Base-by-base conservation (phyloP, 2,113 vertebrate species). In the Syngnathoides biaculeatus region DNA sequence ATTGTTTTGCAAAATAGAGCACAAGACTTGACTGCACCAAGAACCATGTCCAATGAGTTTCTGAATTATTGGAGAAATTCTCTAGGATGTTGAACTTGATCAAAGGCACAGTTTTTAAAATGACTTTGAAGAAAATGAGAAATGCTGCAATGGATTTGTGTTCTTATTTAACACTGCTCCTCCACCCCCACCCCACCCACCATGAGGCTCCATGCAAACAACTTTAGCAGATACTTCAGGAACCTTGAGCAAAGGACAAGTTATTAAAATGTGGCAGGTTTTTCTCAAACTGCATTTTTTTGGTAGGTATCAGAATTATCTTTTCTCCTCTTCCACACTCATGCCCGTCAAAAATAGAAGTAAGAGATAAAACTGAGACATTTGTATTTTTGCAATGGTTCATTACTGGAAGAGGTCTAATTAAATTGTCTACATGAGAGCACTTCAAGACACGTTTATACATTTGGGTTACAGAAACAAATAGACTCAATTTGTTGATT, bases 141-240 rank as follows among this genome's bases (percentile, higher is more conserved):
- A 61, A 61, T 39, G 19, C 58, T 60, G 58, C 42, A 30, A 45
- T 60, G 57, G 67, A 13, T n/a, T 61, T 69, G n/a, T 58, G 68
- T 78, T 81, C 75, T 70, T 63, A 40, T 74, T 72, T 65, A 50
- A 26, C 67, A 71, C 78, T 67, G 80, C 77, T 78, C 83, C 79
- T 78, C 63, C 63, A 66, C 59, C 3, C 30, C 30, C 30, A 2
- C 30, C 30, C 30, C 30, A 35, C 30, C 5, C 30, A 2, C 24
- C 17, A n/a, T 59, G 42, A 40, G 55, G 77, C 24, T 38, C 15
- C 30, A 10, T 17, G 52, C n/a, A 26, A 42, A 60, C 4, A 20
- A 72, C 40, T n/a, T 66, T n/a, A 26, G 13, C 35, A 50, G 58
- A 60, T 52, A 20, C 42, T 52, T 64, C 45, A 9, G 40, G 27